Evolutionary conservation across 2,113 vertebrate species (phyloP).

Genomic region (Podarcis cretensis): DNA sequence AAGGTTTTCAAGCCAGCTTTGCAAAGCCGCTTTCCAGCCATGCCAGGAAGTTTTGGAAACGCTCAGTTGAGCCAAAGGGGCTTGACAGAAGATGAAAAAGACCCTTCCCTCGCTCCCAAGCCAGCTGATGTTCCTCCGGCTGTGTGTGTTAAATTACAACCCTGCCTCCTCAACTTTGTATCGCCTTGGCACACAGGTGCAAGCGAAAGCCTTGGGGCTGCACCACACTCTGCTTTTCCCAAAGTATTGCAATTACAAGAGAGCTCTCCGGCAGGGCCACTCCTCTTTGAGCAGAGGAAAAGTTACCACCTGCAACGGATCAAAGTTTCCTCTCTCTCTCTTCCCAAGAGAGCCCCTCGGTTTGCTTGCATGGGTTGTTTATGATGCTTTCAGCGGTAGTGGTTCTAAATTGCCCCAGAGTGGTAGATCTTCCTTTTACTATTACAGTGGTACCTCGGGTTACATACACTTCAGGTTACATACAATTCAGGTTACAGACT

Average conservation of each 20-base stretch:
- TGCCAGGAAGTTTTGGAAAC: not conserved
- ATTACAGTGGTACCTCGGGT: too few species aligned
- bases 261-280: not conserved
- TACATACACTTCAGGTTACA: too few species aligned
- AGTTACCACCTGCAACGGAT: not conserved
- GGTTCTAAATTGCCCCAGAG: not conserved
- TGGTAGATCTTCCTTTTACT: not conserved
- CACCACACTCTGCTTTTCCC: not conserved
- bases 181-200: rapidly evolving
- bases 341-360: rapidly evolving
- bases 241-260: not conserved
- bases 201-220: not conserved
- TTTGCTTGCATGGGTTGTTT: not conserved
- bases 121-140: conserved; percentile 3
- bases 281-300: not conserved
- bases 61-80: conserved; percentile 1
- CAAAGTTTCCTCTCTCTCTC: not conserved
- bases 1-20: conserved; percentile 13
- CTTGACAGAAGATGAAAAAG: not conserved
- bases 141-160: not conserved
- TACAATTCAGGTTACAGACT: too few species aligned
- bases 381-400: not conserved
- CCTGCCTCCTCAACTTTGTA: not conserved
- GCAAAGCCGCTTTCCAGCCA: not conserved
- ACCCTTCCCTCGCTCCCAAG: not conserved